A percentile compares a stretch with the other conserved stretches of the same genome.
These are phyloP conservation scores for Psilopsiagon aymara DNA, from an alignment of 2,113 vertebrate genomes.

Conservation along the genomic window DNA sequence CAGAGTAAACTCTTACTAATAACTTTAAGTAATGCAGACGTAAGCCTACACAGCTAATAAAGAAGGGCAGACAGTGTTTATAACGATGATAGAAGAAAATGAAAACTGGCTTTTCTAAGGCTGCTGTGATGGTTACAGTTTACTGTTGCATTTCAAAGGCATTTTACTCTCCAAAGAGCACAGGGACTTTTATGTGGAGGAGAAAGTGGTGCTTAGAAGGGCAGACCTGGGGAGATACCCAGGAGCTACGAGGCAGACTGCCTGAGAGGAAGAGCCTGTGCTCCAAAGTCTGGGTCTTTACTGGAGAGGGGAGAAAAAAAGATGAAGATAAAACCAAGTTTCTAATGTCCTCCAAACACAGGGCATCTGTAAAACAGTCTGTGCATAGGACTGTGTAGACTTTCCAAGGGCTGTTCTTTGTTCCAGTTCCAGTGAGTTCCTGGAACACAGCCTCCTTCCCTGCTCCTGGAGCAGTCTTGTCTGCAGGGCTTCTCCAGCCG, in stretches of 20 bases:
- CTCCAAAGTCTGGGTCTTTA: neutral
- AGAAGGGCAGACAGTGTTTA: neutral
- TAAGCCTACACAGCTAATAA: neutral
- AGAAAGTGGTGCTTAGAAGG: neutral
- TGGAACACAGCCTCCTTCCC: slow-evolving; percentile 69
- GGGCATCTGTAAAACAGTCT: slow-evolving; percentile 67
- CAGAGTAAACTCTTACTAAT: neutral
- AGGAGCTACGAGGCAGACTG: neutral
- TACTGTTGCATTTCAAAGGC: neutral
- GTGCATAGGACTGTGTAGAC: slow-evolving; percentile 38
- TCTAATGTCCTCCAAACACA: slow-evolving; percentile 42
- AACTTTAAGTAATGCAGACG: neutral
- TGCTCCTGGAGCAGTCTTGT: slow-evolving; percentile 60
- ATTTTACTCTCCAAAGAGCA: neutral
- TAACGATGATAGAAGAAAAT: neutral
- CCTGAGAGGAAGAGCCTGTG: slow-evolving; percentile 9
- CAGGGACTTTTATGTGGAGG: neutral
- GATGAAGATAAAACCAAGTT: slow-evolving; percentile 51
- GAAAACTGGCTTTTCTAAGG: neutral
- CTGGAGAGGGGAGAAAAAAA: neutral
- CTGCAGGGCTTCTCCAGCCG: slow-evolving; percentile 62
- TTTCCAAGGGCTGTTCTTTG: slow-evolving; percentile 72
- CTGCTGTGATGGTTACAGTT: neutral
- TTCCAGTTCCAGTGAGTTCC: slow-evolving; percentile 70
- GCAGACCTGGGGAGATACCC: neutral